Evolutionary conservation across 2,888 invertebrate genomes (phyloP), one percentile per base, ranked within the genome.

Genomic region (Actias luna): DNA sequence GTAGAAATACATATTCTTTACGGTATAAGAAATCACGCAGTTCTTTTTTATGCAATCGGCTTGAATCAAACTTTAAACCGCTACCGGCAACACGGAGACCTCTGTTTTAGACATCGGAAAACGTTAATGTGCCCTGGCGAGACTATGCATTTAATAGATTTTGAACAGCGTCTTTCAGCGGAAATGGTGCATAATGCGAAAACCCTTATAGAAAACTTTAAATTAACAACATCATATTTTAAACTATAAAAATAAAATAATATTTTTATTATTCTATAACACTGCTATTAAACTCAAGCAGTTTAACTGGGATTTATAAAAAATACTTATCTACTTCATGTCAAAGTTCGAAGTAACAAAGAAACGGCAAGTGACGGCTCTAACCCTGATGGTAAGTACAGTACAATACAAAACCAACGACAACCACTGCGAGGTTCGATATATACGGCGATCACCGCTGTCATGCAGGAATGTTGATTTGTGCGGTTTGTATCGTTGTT

Each of bases 51-150:
- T 89, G 88, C 85, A 82, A 83, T 8, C 33, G 42, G 22, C 22
- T 46, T 22, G 42, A 46, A 18, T 46, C 18, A 46, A 46, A 18
- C 42, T 22, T 83, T 79, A 83, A 86, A 87, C 86, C 79, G 80
- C 82, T 80, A 75, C 76, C 76, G 75, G 66, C 67, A 70, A 69
- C 73, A 70, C 82, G 78, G 83, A 85, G 84, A 81, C 82, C 85
- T 85, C 79, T 82, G 85, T 87, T 87, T 87, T 85, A 85, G 87
- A 84, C 90, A 90, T 90, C 87, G 89, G 86, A 88, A 89, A 89
- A 90, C 87, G 87, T 85, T 90, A 89, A 89, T 89, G 88, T 88
- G 85, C 81, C 73, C 85, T 82, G 69, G 80, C 68, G 82, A 86
- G 86, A 89, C 89, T 89, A 87, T 88, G 80, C 80, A 77, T 73